Evolutionary conservation across 2,797 vertebrate species (phyloP), one percentile per base, ranked within the genome.

Genomic region (Tokudaia tokunoshimensis): DNA sequence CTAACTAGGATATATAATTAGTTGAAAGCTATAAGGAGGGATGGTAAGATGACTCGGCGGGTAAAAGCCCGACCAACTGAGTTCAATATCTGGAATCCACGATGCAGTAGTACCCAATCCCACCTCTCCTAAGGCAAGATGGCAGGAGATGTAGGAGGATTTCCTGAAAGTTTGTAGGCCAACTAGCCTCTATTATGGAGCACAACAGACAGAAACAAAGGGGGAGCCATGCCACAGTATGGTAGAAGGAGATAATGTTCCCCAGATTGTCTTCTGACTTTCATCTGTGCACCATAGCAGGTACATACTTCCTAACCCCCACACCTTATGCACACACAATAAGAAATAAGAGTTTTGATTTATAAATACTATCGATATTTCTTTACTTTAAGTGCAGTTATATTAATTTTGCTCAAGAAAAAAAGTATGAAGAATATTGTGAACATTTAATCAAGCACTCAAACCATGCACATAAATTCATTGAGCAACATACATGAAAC

Each of bases 371-470:
- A 37, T 55, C 29, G 31, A 24, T 37, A 55, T 37, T 41, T 29
- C 24, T n/a, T 57, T 80, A 80, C 22, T 80, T 80, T 87, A 87
- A 74, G n/a, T 41, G 26, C 24, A 15, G 12, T 55, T 41, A 19
- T 75, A n/a, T 47, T 90, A 44, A 29, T 85, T 95, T 93, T 92
- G 31, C 9, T 93, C 52, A 74, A 82, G 15, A 57, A 88, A 70
- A 70, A 78, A 92, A 61, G 19, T 26, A 63, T 22, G 50, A 95
- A 80, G 65, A 61, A 9, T 41, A 83, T 63, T 24, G 50, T 65
- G 41, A 74, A 37, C 34, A 72, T 44, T 83, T 47, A 92, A 74
- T 70, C 31, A 74, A 93, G 20, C 44, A 92, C 26, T n/a, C 50
- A 80, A 78, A 67, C 4, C 20, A 44, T 57, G 79, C 34, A 14